Evolutionary conservation across 2,888 invertebrate species (phyloP).

Genomic region (Rhimphoctona megacephalus): DNA sequence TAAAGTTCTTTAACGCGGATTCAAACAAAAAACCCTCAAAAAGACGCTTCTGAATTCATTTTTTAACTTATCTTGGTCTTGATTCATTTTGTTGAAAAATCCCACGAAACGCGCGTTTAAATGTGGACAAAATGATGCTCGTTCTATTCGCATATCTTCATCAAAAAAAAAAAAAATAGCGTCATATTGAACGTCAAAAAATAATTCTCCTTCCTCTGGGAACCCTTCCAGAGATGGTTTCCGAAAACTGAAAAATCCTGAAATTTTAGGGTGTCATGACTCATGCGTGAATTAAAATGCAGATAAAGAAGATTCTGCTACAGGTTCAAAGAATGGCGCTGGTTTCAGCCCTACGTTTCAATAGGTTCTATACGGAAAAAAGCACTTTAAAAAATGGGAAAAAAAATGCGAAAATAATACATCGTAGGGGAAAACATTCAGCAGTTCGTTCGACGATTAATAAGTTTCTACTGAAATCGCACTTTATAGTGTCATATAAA

Average conservation of each 20-base stretch:
- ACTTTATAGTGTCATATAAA: slow-evolving; percentile 1
- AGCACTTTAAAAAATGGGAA: not conserved
- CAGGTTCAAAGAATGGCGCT: too few relatives aligned
- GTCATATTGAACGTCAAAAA: not conserved
- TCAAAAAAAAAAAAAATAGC: not conserved
- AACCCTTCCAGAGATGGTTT: not conserved
- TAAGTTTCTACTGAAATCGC: not conserved
- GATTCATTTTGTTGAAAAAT: too few relatives aligned
- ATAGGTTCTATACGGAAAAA: not conserved
- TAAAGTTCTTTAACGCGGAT: too few relatives aligned
- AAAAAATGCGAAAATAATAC: not conserved
- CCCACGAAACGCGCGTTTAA: too few relatives aligned
- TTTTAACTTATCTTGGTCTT: too few relatives aligned
- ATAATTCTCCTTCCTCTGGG: not conserved
- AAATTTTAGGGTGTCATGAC: not conserved
- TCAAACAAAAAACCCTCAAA: too few relatives aligned
- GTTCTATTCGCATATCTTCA: not conserved
- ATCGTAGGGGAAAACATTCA: not conserved
- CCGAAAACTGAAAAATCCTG: not conserved
- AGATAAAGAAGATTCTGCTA: not conserved
- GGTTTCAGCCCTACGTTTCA: not conserved
- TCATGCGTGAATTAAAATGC: not conserved
- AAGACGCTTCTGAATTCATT: too few relatives aligned
- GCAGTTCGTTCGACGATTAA: not conserved
- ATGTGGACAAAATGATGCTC: not conserved